phyloP scores from a whole-genome alignment of 37 sponge, comb jelly and placozoan species.

The Haliclona indistincta region DNA sequence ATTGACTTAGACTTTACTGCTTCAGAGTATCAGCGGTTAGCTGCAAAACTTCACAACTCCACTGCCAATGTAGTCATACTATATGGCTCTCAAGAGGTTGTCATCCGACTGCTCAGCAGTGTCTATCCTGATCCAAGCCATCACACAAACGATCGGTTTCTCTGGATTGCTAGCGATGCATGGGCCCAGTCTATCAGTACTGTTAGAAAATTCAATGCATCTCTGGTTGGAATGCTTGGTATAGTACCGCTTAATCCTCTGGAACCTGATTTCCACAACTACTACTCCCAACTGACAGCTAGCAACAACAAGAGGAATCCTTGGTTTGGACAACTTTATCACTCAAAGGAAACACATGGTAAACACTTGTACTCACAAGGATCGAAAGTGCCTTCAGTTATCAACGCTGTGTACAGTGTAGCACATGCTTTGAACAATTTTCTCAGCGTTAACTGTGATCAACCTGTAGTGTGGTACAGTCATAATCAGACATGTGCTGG shows the following conservation, averaged over 20 bases:
- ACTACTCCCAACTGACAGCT: constrained; percentile 48
- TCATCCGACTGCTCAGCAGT: not conserved
- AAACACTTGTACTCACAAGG: constrained; percentile 23
- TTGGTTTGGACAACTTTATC: constrained; percentile 48
- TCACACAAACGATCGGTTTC: constrained; percentile 7
- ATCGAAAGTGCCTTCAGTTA: constrained; percentile 43
- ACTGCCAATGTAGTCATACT: constrained; percentile 38
- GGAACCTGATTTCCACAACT: constrained; percentile 20
- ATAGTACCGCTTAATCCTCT: constrained; percentile 31
- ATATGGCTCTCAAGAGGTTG: constrained; percentile 11
- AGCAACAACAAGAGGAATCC: constrained; percentile 49
- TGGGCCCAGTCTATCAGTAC: constrained; percentile 59
- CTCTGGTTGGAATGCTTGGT: constrained; percentile 57
- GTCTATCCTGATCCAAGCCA: not conserved
- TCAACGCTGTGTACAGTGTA: constrained; percentile 74
- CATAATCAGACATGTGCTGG: constrained; percentile 37
- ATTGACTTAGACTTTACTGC: not conserved
- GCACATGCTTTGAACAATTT: constrained; percentile 67
- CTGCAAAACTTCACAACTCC: constrained; percentile 1
- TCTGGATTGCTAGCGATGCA: constrained; percentile 75
- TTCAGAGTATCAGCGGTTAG: not conserved
- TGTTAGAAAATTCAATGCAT: constrained; percentile 1
- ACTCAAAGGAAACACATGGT: not conserved
- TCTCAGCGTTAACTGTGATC: constrained; percentile 52
- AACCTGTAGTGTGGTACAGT: constrained; percentile 22